Percentiles rank a stretch among this genome's conserved stretches.
phyloP scores from a whole-genome alignment of 2,797 vertebrate genomes.

The Protonibea diacanthus region DNA sequence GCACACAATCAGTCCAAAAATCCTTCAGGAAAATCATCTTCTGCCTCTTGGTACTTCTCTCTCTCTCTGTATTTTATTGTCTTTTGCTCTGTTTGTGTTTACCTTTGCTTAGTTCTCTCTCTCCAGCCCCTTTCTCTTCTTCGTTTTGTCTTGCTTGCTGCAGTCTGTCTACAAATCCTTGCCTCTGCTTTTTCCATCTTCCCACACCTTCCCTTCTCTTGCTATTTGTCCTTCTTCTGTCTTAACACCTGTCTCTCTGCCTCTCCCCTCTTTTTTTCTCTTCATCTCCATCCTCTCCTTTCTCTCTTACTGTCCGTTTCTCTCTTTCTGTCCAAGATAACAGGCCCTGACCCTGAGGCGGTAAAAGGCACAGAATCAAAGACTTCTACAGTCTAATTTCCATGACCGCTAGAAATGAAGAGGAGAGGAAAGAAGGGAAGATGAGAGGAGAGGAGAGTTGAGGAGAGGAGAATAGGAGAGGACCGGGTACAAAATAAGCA shows the following conservation, averaged over 20 bases:
- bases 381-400: conserved; percentile 68
- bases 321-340: conserved; percentile 52
- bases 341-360: conserved; percentile 68
- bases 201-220: conserved; percentile 8
- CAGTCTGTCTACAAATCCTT: neutral
- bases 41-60: neutral
- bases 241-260: conserved; percentile 20
- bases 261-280: neutral
- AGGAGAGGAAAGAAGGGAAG: conserved; percentile 22
- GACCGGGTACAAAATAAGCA: conserved; percentile 43
- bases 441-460: conserved; percentile 10
- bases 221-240: conserved; percentile 8
- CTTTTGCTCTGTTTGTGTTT: conserved; percentile 24
- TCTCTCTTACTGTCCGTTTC: conserved; percentile 21
- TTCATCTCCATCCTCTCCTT: conserved; percentile 12
- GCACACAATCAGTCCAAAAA: conserved; percentile 38
- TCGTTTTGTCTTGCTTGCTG: neutral
- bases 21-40: conserved; percentile 22
- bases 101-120: conserved; percentile 13
- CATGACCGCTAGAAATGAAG: conserved; percentile 66
- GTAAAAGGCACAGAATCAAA: conserved; percentile 66
- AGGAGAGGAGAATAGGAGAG: conserved; percentile 14
- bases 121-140: neutral
- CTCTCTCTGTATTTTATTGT: conserved; percentile 2
- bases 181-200: neutral